These are phyloP conservation scores for Pimephales promelas DNA, from an alignment of 2,113 vertebrate species.

Conservation along the genomic window DNA sequence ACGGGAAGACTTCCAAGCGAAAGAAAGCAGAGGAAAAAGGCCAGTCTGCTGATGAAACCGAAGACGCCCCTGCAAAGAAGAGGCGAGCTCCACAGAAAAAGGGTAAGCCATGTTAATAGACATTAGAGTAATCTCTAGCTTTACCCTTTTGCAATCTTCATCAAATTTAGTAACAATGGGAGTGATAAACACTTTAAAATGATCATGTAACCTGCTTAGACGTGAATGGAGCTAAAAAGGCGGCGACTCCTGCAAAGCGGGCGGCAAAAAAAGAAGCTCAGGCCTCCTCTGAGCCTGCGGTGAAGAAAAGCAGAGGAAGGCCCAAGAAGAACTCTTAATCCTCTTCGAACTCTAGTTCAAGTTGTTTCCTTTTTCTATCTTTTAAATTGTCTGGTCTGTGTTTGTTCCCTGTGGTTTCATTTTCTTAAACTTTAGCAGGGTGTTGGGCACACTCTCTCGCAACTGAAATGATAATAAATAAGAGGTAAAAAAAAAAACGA, in stretches of 20 bases:
- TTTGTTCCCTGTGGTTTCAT: slow-evolving; percentile 43
- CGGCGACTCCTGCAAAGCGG: slow-evolving; percentile 41
- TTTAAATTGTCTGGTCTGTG: slow-evolving; percentile 43
- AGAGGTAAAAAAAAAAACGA: slow-evolving; percentile 43
- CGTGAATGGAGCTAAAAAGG: slow-evolving; percentile 58
- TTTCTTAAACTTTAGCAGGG: slow-evolving; percentile 34
- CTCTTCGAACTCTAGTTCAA: slow-evolving; percentile 6
- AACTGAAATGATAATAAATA: slow-evolving; percentile 68
- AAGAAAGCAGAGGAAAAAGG: slow-evolving; percentile 54
- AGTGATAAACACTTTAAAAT: neutral
- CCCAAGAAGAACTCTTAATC: slow-evolving; percentile 61
- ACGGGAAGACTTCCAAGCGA: slow-evolving; percentile 62
- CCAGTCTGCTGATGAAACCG: slow-evolving; percentile 45
- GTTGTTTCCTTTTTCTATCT: slow-evolving; percentile 37
- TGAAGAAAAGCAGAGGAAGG: slow-evolving; percentile 56
- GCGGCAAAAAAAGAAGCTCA: slow-evolving; percentile 58
- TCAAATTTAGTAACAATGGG: neutral
- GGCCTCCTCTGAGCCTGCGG: slow-evolving; percentile 54
- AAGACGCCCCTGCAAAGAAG: slow-evolving; percentile 62
- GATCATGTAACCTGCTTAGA: slow-evolving; percentile 48
- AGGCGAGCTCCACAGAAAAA: slow-evolving; percentile 58
- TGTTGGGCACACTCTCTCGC: slow-evolving; percentile 39
- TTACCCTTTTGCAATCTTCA: neutral
- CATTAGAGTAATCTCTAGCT: too few species aligned
- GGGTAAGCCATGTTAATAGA: slow-evolving; percentile 16